Base-by-base conservation (phyloP, 2,797 vertebrate species). In the Tenualosa thibaudeaui region DNA sequence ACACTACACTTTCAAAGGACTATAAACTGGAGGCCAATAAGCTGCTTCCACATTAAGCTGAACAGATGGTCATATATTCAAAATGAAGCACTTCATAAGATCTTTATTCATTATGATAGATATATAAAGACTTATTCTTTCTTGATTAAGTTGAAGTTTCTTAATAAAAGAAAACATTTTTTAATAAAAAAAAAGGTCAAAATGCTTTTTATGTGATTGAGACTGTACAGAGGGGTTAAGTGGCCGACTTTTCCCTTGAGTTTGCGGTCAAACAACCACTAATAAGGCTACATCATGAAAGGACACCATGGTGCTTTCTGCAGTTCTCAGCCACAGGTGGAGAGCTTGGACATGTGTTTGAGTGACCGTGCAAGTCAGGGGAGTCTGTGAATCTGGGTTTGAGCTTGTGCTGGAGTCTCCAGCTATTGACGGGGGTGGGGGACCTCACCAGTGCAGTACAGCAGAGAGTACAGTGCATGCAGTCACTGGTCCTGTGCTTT, bases 21-120 rank as follows among this genome's bases (percentile, higher is more conserved):
- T 15, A 40, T 17, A n/a, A 58, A 68, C 49, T 12, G 7, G 46
- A 54, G 84, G 78, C 68, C 58, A 82, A 82, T 65, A 81, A 71
- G 7, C 31, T 37, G 31, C 3, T 31, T 40, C 3, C 65, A 17
- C 7, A 71, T 26, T 68, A 26, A 26, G 0, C 60, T 15, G 4
- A 71, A 13, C 10, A 31, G 12, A 71, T 6, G 5, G 31, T 71
- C 65, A 71, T 4, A 71, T 3, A 40, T 71, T 40, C 26, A 9
- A 15, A 71, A 5, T 71, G 31, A 31, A 12, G 65, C 9, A 2
- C 9, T 68, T 8, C 12, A 54, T 54, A 68, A 10, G 31, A 31
- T 31, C 26, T 31, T 68, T 1, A 68, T 68, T 68, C 24, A 68
- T 10, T 12, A 3, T 54, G 51, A 54, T 56, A 4, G 65, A 12